Percentiles rank a stretch among this genome's conserved stretches.
These are phyloP conservation scores for Eulemur mongoz DNA, from an alignment of 2,797 vertebrate species.

Conservation along the genomic window DNA sequence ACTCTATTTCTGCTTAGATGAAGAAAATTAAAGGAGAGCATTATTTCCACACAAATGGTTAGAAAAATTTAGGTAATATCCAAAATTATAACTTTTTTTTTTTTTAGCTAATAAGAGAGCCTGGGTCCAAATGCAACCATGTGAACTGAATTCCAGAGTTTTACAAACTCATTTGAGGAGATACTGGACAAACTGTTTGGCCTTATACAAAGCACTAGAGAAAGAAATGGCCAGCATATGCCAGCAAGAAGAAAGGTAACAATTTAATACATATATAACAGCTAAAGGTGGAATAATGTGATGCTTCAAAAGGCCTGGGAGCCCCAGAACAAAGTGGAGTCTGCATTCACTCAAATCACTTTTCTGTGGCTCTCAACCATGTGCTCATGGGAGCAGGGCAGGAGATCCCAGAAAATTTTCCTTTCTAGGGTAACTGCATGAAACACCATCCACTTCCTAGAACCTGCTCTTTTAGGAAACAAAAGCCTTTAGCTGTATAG, in stretches of 20 bases:
- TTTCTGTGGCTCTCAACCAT: background rate
- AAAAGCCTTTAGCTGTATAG: background rate
- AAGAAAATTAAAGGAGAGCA: background rate
- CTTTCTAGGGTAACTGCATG: background rate
- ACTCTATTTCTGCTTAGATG: background rate
- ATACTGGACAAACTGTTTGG: background rate
- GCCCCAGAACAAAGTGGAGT: background rate
- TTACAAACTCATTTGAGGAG: background rate
- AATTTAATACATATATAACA: background rate
- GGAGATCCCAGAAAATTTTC: accelerated
- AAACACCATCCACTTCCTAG: background rate
- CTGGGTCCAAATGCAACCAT: background rate
- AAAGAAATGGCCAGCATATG: background rate
- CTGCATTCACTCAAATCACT: too few species aligned
- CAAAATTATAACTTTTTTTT: background rate
- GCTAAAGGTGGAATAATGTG: background rate
- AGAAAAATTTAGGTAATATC: background rate
- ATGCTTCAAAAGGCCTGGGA: background rate
- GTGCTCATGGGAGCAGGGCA: background rate
- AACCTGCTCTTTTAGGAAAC: background rate
- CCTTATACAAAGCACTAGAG: background rate
- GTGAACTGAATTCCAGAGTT: background rate
- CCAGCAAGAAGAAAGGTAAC: background rate
- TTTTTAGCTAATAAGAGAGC: background rate
- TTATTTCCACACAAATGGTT: background rate